Evolutionary conservation across 2,113 vertebrate genomes (phyloP).

Genomic region (Percopsis transmontana): DNA sequence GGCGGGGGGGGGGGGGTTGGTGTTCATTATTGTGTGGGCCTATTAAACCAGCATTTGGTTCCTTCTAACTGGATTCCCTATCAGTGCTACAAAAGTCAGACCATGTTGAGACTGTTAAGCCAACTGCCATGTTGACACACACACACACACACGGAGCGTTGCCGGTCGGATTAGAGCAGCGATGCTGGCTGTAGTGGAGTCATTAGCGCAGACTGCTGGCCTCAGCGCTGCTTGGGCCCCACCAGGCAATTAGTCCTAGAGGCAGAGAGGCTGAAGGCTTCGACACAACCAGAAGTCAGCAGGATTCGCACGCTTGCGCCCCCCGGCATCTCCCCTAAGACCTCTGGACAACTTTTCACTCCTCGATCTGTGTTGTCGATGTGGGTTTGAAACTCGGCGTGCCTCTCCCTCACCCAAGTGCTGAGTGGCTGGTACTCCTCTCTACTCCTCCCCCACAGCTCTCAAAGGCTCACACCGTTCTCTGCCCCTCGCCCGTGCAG

Average conservation of each 20-base stretch:
- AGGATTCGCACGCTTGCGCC: too few species aligned
- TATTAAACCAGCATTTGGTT: constrained; percentile 15
- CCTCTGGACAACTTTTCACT: too few species aligned
- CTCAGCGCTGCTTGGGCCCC: constrained; percentile 58
- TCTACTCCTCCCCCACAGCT: too few species aligned
- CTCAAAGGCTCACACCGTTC: too few species aligned
- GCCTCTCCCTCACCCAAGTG: too few species aligned
- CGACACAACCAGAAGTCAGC: constrained; percentile 21
- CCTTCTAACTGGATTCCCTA: not conserved
- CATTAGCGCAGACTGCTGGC: constrained; percentile 20
- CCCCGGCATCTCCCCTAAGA: too few species aligned
- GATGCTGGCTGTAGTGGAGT: not conserved
- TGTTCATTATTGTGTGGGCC: constrained; percentile 13
- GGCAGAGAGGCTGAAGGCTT: constrained; percentile 6
- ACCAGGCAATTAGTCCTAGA: constrained; percentile 49
- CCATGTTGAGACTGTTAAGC: not conserved
- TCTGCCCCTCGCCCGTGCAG: too few species aligned
- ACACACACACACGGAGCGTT: too few species aligned
- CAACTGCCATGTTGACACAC: not conserved
- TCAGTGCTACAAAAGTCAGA: not conserved
- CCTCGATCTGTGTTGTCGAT: too few species aligned
- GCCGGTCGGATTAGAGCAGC: constrained; percentile 7
- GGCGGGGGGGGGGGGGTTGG: not conserved
- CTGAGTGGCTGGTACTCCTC: too few species aligned
- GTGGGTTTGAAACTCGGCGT: too few species aligned